Evolutionary conservation across 2,888 invertebrate species (phyloP), one percentile per base, ranked within the genome.

Genomic region (Adineta ricciae): DNA sequence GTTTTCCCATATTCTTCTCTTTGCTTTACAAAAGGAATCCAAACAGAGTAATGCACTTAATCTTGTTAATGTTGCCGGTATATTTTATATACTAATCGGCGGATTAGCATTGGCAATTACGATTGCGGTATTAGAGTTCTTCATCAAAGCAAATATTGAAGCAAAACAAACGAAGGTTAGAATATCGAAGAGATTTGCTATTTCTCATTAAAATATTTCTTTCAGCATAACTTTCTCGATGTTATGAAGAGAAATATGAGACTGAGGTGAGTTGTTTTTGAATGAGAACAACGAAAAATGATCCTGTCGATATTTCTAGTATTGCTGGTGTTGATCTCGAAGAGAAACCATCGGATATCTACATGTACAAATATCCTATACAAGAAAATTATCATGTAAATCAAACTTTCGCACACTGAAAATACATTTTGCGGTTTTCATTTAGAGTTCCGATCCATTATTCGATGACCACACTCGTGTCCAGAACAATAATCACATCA

Each of bases 61-160:
- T 54, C 92, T 99, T 87, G 95, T 95, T 90, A 97, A 98, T 92
- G 96, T 99, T 72, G 97, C 98, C n/a, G 98, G 99, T 73, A 95
- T 98, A 89, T 99, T 99, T 92, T 99, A 98, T 92, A 97, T 99
- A 89, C 93, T 99, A 86, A 95, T 97, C 88, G 96, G 95, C 49
- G 98, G 98, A 72, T 93, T 99, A 86, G 93, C 95, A 52, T 92
- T 97, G 54, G 96, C 97, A 52, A 93, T 98, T 89, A 93, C 94
- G 16, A 96, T 97, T 72, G 97, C 98, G 9, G 92, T 97, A 85
- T 91, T 96, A 85, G 98, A 99, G 92, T 97, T 98, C 91, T 95
- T 97, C 90, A 97, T 96, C 91, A 96, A 96, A 91, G 89, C 90
- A 27, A 88, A 89, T 84, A 87, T 89, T 41, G 90, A 90, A 84